Evolutionary conservation across 2,888 invertebrate species (phyloP).

Genomic region (Hyposoter dolosus): DNA sequence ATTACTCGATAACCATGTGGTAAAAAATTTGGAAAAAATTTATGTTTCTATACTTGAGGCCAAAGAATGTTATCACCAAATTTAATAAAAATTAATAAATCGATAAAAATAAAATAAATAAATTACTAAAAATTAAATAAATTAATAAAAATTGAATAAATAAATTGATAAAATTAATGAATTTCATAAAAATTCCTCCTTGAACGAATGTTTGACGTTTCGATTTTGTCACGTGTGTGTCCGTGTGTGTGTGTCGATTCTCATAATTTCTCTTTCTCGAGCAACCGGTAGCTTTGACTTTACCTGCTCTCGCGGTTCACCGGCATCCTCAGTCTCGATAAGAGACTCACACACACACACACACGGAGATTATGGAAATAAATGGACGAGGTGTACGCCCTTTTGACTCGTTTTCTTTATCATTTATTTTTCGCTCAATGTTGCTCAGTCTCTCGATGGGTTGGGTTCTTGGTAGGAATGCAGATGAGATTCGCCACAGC

Average conservation of each 20-base stretch:
- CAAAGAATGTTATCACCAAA: no score
- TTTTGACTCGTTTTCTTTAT: slow-evolving; percentile 36
- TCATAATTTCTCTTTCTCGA: background rate
- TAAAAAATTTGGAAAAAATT: no score
- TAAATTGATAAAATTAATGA: no score
- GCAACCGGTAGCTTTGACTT: slow-evolving; percentile 3
- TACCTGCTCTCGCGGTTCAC: background rate
- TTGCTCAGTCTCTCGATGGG: background rate
- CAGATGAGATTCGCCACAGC: slow-evolving; percentile 62
- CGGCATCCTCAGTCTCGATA: background rate
- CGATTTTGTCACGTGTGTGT: background rate
- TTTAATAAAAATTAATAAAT: background rate
- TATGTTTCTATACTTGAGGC: no score
- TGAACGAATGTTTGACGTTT: background rate
- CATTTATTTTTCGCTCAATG: slow-evolving; percentile 29
- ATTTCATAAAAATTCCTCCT: background rate
- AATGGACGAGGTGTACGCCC: background rate
- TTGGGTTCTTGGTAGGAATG: slow-evolving; percentile 57
- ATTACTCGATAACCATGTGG: no score
- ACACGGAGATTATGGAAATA: background rate
- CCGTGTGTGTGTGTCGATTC: background rate
- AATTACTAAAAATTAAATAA: no score
- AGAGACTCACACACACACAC: background rate
- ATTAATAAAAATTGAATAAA: no score
- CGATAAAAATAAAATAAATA: no score